A percentile compares a stretch with the other conserved stretches of the same genome.
phyloP scores from a whole-genome alignment of 2,113 vertebrate genomes.

The Forbesichthys papilliferus region DNA sequence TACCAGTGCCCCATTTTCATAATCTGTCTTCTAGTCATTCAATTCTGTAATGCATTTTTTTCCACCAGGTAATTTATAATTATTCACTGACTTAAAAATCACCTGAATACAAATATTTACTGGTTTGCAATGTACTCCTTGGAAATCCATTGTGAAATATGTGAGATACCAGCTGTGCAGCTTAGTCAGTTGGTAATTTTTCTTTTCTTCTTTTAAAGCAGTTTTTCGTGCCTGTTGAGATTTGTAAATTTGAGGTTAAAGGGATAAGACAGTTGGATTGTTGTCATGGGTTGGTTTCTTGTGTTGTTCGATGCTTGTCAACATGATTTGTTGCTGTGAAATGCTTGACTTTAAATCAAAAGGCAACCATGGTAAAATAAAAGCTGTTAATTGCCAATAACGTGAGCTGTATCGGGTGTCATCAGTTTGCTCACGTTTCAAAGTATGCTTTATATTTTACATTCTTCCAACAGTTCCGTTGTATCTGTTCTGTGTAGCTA shows the following conservation, averaged over 20 bases:
- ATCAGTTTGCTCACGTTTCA: slow-evolving; percentile 65
- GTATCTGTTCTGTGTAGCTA: slow-evolving; percentile 86
- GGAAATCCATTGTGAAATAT: slow-evolving; percentile 43
- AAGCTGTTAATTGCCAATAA: slow-evolving; percentile 69
- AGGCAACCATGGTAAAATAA: slow-evolving; percentile 61
- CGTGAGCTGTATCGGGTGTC: slow-evolving; percentile 68
- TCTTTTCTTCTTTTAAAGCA: slow-evolving; percentile 18
- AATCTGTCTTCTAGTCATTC: slow-evolving; percentile 35
- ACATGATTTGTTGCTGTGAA: slow-evolving; percentile 75
- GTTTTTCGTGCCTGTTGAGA: slow-evolving; percentile 71
- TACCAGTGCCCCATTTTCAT: slow-evolving; percentile 56
- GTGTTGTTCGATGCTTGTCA: slow-evolving; percentile 66
- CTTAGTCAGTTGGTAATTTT: slow-evolving; percentile 73
- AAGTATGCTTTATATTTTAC: slow-evolving; percentile 66
- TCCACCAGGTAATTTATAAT: slow-evolving; percentile 29
- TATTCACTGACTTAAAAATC: too few species aligned
- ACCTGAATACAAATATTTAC: slow-evolving; percentile 7
- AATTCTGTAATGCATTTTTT: slow-evolving; percentile 30
- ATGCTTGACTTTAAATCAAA: slow-evolving; percentile 62
- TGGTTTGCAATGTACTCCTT: slow-evolving; percentile 30
- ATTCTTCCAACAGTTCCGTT: slow-evolving; percentile 64
- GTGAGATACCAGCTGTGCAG: slow-evolving; percentile 75
- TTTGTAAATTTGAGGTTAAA: slow-evolving; percentile 70
- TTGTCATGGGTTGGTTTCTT: slow-evolving; percentile 68
- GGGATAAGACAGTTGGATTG: slow-evolving; percentile 82